These are phyloP conservation scores for Drosophila tristis DNA, from an alignment of 1,140 invertebrate genomes.

Conservation along the genomic window DNA sequence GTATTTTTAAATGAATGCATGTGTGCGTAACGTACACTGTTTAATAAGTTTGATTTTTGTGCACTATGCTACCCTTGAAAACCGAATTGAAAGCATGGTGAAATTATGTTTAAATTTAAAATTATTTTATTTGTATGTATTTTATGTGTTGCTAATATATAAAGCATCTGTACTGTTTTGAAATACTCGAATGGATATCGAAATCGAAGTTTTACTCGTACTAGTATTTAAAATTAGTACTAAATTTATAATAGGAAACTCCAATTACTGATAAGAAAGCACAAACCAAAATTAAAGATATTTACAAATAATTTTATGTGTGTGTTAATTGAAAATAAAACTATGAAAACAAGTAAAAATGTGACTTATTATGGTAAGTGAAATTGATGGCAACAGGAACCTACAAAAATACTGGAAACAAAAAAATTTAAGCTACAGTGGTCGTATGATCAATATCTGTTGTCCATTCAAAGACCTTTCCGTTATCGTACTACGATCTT, in stretches of 20 bases:
- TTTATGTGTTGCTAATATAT: slow-evolving; percentile 6
- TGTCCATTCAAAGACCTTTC: too few relatives aligned
- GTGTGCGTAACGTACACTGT: too few relatives aligned
- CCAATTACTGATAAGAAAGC: slow-evolving; percentile 52
- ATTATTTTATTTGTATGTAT: slow-evolving; percentile 13
- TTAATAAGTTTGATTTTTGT: too few relatives aligned
- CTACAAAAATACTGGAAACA: too few relatives aligned
- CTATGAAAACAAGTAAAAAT: not conserved
- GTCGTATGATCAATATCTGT: too few relatives aligned
- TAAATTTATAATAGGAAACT: slow-evolving; percentile 17
- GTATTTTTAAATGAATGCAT: too few relatives aligned
- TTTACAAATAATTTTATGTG: slow-evolving; percentile 13
- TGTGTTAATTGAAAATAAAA: slow-evolving; percentile 21
- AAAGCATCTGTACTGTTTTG: slow-evolving; percentile 10
- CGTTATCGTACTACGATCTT: too few relatives aligned
- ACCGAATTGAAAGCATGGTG: slow-evolving; percentile 1
- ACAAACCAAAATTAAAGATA: slow-evolving; percentile 62
- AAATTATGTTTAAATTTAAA: slow-evolving; percentile 15
- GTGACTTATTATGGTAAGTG: too few relatives aligned
- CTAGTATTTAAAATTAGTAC: slow-evolving; percentile 30
- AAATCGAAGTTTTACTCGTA: slow-evolving; percentile 28
- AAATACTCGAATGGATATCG: slow-evolving; percentile 52
- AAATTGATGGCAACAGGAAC: too few relatives aligned
- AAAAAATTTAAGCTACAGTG: too few relatives aligned
- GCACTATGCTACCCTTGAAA: not conserved